Percentiles rank a stretch among this genome's conserved stretches.
These are phyloP conservation scores for Trichomalopsis sarcophagae DNA, from an alignment of 1,140 invertebrate species.

Conservation along the genomic window DNA sequence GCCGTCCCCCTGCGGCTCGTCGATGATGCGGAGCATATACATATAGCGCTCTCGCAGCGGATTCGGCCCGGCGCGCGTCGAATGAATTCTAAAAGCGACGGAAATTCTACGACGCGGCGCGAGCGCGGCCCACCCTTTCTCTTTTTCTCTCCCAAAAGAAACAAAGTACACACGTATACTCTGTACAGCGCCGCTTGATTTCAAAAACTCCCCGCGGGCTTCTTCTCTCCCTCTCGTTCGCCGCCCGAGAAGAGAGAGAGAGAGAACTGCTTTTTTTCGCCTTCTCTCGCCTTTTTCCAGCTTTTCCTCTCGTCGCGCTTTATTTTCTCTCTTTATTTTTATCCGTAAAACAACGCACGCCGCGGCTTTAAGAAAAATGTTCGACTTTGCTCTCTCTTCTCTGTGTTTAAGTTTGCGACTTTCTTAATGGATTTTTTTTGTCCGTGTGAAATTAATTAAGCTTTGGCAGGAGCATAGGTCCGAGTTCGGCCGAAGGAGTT, in stretches of 20 bases:
- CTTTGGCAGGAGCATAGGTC: background rate
- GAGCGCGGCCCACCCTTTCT: background rate
- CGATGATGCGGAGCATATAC: no score
- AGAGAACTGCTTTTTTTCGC: conserved; percentile 1
- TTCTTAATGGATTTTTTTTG: conserved; percentile 20
- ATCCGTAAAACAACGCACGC: background rate
- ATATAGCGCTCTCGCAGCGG: no score
- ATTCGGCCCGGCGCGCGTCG: background rate
- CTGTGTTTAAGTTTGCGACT: conserved; percentile 19
- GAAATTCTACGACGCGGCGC: background rate
- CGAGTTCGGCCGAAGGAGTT: background rate
- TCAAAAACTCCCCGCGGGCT: conserved; percentile 22
- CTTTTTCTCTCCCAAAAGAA: background rate
- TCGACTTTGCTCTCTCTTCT: background rate
- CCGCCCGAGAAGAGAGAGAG: background rate
- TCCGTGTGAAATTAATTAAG: background rate
- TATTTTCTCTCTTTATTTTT: conserved; percentile 15
- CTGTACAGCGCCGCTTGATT: background rate
- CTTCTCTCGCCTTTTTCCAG: background rate
- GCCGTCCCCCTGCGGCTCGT: no score
- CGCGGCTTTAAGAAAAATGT: background rate
- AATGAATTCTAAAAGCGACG: background rate
- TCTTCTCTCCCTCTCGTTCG: background rate
- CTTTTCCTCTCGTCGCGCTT: background rate
- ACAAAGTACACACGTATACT: no score